Evolutionary conservation across 2,113 vertebrate species (phyloP), one percentile per base, ranked within the genome.

Genomic region (Mixornis gularis): DNA sequence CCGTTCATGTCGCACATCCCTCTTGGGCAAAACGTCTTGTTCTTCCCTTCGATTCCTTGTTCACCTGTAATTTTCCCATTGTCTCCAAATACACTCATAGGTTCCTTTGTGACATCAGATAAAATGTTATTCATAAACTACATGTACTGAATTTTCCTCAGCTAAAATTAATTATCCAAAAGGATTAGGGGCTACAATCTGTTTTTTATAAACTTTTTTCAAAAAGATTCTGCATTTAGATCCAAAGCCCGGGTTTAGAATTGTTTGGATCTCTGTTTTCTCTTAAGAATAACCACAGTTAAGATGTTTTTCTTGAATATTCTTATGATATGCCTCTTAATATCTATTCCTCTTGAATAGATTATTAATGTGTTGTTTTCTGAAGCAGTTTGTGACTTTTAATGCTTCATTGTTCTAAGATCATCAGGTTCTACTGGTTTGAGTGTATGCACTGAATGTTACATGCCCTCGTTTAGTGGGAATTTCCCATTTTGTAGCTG

Each of bases 401-500:
- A 18, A 17, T 58, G 43, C 52, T 34, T 73, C 25, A 1, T 32
- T 66, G 18, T 48, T 68, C 52, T 52, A 26, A 70, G 25, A 40
- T 38, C 13, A 25, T 8, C 0, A 0, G 22, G 20, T 79, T 88
- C 36, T 73, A 17, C 49, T 73, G n/a, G 13, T 74, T 43, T 71
- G 66, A 48, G 30, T 30, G 20, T 18, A 8, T 46, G 11, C 40
- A 21, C 8, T 6, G 34, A 43, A 8, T 40, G 24, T 22, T 26
- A 36, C 0, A 0, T 49, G n/a, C 18, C 34, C 27, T 17, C 0
- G 2, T 26, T 53, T 6, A 6, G 24, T 29, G 53, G n/a, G 55
- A 51, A 51, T 66, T 86, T 76, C 56, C 62, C n/a, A 12, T 53
- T 79, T 52, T 34, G 5, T 74, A 40, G 26, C 38, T 34, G 9